These are phyloP conservation scores for Lindbergichthys nudifrons DNA, from an alignment of 2,797 vertebrate genomes.

Conservation along the genomic window DNA sequence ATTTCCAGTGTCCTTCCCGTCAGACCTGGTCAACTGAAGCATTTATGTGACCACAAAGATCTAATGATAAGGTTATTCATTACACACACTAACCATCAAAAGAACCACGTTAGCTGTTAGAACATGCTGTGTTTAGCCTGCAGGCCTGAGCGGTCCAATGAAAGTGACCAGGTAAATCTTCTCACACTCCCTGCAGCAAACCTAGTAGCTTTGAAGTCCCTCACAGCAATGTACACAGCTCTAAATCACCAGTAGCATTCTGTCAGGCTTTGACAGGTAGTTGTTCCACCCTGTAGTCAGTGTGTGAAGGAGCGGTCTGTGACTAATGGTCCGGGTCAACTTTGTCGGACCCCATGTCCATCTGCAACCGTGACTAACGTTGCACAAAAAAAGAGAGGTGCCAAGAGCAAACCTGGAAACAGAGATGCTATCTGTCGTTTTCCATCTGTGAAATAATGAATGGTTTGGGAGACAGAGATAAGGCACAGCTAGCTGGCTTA, in stretches of 20 bases:
- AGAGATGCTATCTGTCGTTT: conserved; percentile 69
- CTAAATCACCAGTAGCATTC: conserved; percentile 58
- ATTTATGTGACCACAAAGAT: neutral
- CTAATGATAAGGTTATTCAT: conserved; percentile 15
- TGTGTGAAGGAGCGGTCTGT: conserved; percentile 47
- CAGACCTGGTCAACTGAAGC: neutral
- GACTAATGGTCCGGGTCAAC: conserved; percentile 58
- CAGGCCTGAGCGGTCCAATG: neutral
- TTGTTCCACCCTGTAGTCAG: conserved; percentile 50
- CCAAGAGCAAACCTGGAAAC: conserved; percentile 55
- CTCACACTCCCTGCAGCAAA: conserved; percentile 30
- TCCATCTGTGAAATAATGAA: conserved; percentile 62
- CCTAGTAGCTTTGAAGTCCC: conserved; percentile 61
- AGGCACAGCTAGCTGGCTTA: conserved; percentile 36
- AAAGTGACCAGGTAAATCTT: conserved; percentile 36
- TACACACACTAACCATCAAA: conserved; percentile 4
- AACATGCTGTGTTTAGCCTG: conserved; percentile 17
- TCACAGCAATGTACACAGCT: conserved; percentile 13
- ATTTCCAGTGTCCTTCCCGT: neutral
- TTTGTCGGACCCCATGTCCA: conserved; percentile 57
- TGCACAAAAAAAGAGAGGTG: conserved; percentile 5
- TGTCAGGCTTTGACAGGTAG: conserved; percentile 58
- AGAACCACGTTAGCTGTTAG: neutral
- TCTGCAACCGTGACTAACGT: conserved; percentile 38
- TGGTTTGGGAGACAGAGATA: conserved; percentile 36